These are phyloP conservation scores for Lumbricus terrestris DNA, from an alignment of 2,888 invertebrate species.

Conservation along the genomic window DNA sequence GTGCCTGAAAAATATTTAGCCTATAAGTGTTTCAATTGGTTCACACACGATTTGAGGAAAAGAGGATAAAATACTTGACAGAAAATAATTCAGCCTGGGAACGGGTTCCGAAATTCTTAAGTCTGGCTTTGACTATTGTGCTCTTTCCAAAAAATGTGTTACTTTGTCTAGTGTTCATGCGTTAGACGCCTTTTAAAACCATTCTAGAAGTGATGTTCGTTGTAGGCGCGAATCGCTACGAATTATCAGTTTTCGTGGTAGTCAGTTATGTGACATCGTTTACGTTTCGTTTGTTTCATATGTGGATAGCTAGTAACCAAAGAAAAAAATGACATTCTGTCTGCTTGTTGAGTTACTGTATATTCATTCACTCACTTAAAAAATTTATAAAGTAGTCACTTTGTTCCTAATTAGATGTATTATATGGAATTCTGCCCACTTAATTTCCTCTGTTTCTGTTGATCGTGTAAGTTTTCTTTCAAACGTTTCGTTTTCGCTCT, in stretches of 20 bases:
- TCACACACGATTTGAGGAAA: background rate
- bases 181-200: background rate
- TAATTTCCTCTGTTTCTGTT: too few relatives aligned
- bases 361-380: too few relatives aligned
- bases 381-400: too few relatives aligned
- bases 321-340: background rate
- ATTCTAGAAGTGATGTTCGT: background rate
- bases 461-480: too few relatives aligned
- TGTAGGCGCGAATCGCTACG: background rate
- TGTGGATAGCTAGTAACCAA: background rate
- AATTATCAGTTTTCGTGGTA: background rate
- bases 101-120: background rate
- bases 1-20: background rate
- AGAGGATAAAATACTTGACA: background rate
- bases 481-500: too few relatives aligned
- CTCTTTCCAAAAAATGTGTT: background rate
- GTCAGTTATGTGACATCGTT: background rate
- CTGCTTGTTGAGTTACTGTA: background rate
- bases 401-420: too few relatives aligned
- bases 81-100: too few relatives aligned
- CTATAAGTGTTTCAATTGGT: background rate
- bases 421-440: too few relatives aligned
- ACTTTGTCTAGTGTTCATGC: background rate
- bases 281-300: background rate
- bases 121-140: background rate